phyloP scores from a whole-genome alignment of 1,140 invertebrate genomes.

The Aphaenogaster rudis region DNA sequence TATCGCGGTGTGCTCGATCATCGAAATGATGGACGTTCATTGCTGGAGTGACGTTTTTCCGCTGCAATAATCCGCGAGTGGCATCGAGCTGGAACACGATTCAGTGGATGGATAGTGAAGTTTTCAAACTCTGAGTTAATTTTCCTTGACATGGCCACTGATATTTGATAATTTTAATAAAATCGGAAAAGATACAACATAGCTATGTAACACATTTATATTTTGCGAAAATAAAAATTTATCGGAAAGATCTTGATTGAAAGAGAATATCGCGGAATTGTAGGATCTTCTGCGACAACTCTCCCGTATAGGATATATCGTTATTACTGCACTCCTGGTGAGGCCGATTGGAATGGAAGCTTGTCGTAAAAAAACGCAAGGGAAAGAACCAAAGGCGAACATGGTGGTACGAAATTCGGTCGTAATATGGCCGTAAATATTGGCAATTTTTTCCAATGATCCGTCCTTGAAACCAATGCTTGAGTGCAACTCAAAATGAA shows the following conservation, averaged over 20 bases:
- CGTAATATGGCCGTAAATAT: conserved; percentile 54
- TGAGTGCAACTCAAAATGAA: conserved; percentile 36
- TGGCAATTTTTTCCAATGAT: conserved; percentile 66
- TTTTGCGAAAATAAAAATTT: not conserved
- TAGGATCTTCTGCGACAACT: not conserved
- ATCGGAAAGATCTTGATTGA: not conserved
- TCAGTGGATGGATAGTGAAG: not conserved
- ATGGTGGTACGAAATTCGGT: not conserved
- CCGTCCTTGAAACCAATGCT: conserved; percentile 53
- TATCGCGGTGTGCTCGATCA: conserved; percentile 15
- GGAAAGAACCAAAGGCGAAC: not conserved
- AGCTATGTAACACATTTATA: not conserved
- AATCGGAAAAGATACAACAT: not conserved
- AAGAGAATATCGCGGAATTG: not conserved
- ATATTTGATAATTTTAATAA: not conserved
- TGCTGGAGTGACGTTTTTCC: conserved; percentile 36
- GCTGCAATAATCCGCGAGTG: conserved; percentile 32
- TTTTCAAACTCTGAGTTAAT: not conserved
- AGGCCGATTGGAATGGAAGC: not conserved
- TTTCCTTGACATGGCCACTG: not conserved
- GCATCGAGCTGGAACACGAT: not conserved
- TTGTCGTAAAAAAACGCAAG: not conserved
- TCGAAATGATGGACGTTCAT: conserved; percentile 49
- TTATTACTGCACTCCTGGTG: conserved; percentile 24
- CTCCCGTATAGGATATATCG: not conserved